phyloP scores from a whole-genome alignment of 1,140 invertebrate species.

The Rhyzopertha dominica region DNA sequence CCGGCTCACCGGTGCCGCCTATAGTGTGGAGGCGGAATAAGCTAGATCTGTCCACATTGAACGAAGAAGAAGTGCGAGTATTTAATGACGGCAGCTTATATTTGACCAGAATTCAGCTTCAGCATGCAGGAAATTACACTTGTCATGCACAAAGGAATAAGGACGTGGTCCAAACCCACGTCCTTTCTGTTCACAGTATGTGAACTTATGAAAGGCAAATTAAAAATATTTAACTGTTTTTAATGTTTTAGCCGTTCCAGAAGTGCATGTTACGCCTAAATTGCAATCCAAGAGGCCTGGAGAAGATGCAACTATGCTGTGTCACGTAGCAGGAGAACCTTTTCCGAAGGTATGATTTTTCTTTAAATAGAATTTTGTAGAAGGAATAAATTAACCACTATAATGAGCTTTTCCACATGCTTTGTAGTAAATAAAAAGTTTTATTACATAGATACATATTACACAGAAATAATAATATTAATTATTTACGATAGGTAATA shows the following conservation, averaged over 20 bases:
- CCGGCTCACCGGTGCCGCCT: conserved; percentile 62
- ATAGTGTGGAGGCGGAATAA: conserved; percentile 70
- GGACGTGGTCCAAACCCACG: conserved; percentile 70
- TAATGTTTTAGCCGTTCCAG: conserved; percentile 55
- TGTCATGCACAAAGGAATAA: conserved; percentile 72
- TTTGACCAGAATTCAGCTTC: conserved; percentile 66
- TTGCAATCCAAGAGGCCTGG: conserved; percentile 63
- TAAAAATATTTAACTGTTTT: conserved; percentile 1
- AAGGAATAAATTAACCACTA: not conserved
- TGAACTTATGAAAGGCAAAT: conserved; percentile 21
- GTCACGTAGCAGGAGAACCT: conserved; percentile 66
- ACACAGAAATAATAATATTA: no score
- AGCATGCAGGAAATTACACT: conserved; percentile 77
- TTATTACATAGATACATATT: no score
- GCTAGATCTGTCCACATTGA: conserved; percentile 59
- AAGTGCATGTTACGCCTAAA: conserved; percentile 63
- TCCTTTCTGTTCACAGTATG: conserved; percentile 73
- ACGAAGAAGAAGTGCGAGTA: conserved; percentile 62
- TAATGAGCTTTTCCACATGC: conserved; percentile 1
- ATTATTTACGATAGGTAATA: no score
- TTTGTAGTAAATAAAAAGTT: conserved; percentile 5
- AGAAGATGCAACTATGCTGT: conserved; percentile 63
- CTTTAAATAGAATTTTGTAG: conserved; percentile 1
- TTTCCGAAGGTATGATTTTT: conserved; percentile 57
- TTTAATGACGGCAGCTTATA: conserved; percentile 72